phyloP scores from a whole-genome alignment of 2,797 vertebrate genomes.

The Aplochiton taeniatus region DNA sequence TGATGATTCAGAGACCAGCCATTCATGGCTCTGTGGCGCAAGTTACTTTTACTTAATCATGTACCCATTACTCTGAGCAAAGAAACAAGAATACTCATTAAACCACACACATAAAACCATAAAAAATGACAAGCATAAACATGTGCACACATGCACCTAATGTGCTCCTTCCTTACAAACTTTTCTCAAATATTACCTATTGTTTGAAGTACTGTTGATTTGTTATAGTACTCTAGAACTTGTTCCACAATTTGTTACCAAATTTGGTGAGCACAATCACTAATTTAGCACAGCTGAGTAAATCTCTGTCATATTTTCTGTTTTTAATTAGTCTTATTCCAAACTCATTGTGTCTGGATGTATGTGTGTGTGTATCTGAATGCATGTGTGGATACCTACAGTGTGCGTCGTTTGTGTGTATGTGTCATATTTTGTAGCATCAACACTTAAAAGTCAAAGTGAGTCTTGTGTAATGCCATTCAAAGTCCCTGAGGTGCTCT shows the following conservation, averaged over 20 bases:
- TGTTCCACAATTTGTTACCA: not conserved
- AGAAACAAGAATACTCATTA: not conserved
- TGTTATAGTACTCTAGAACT: not conserved
- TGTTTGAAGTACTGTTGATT: no score
- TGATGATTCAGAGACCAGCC: not conserved
- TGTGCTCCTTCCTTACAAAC: no score
- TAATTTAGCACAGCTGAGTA: not conserved
- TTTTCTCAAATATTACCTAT: no score
- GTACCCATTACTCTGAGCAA: slow-evolving; percentile 19
- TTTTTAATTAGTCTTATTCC: no score
- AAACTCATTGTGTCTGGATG: no score
- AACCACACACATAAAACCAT: not conserved
- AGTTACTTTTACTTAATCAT: slow-evolving; percentile 29
- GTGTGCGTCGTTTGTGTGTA: not conserved
- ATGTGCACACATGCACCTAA: no score
- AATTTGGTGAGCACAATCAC: not conserved
- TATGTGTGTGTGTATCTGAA: not conserved
- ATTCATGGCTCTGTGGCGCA: slow-evolving; percentile 7
- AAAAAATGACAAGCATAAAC: not conserved
- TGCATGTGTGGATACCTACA: not conserved
- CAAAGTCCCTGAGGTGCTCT: no score
- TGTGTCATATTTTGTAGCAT: no score
- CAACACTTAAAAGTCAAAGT: no score
- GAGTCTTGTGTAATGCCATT: no score
- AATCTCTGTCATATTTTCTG: no score